Conservation (phyloP, 2,888 invertebrate species). For the Ectemnius continuus region DNA sequence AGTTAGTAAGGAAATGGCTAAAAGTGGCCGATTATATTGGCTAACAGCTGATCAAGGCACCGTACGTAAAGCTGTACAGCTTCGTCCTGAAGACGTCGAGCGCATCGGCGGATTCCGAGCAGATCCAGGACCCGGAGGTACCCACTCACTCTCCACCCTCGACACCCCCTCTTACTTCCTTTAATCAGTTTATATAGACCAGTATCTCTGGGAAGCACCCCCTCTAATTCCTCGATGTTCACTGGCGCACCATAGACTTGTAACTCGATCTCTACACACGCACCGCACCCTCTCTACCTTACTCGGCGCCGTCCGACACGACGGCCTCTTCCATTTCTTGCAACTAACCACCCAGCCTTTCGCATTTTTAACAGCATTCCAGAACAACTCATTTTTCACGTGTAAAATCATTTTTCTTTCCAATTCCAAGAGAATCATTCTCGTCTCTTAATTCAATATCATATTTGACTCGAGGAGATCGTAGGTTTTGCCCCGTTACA, state of each 20-base stretch:
- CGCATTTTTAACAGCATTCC: too few species aligned
- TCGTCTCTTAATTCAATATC: too few species aligned
- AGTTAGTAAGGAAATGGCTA: conserved; percentile 40
- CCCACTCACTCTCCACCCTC: conserved; percentile 41
- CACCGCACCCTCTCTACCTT: conserved; percentile 25
- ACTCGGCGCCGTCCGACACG: conserved; percentile 30
- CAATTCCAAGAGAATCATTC: too few species aligned
- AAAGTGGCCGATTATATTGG: conserved; percentile 63
- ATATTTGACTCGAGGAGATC: too few species aligned
- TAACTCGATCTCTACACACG: conserved; percentile 24
- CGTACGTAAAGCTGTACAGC: conserved; percentile 97
- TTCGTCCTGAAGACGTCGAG: conserved; percentile 93
- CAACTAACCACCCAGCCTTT: too few species aligned
- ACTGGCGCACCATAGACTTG: conserved; percentile 51
- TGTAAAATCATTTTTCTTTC: conserved; percentile 21
- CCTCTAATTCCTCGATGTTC: conserved; percentile 61
- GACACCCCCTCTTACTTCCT: conserved; percentile 27
- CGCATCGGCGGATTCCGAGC: conserved; percentile 84
- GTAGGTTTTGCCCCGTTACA: too few species aligned
- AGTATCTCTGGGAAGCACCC: conserved; percentile 20
- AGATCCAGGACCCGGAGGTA: conserved; percentile 78
- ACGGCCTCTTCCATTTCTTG: conserved; percentile 6
- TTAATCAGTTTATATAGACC: conserved; percentile 28
- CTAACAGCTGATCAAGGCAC: conserved; percentile 94
- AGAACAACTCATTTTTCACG: neutral